These are phyloP conservation scores for Sepioteuthis lessoniana DNA, from an alignment of 2,888 invertebrate genomes.

Conservation along the genomic window DNA sequence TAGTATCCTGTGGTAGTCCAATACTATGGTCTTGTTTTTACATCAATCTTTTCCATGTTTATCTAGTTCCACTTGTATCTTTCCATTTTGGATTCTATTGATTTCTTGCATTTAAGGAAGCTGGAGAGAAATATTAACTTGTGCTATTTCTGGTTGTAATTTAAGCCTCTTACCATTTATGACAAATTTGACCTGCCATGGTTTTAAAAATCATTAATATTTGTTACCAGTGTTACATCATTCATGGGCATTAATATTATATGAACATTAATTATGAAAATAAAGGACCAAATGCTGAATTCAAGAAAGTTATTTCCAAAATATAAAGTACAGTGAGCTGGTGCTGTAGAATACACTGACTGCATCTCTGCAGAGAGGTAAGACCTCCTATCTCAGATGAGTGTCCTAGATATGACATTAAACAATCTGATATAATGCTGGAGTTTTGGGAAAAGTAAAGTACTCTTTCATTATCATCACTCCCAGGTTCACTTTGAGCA, in stretches of 20 bases:
- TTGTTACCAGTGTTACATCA: not conserved
- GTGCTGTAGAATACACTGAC: no score
- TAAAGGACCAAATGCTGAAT: not conserved
- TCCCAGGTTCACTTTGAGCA: no score
- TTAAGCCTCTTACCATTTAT: conserved; percentile 33
- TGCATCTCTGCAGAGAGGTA: no score
- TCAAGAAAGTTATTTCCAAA: not conserved
- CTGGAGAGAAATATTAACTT: not conserved
- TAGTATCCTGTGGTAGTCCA: no score
- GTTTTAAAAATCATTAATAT: not conserved
- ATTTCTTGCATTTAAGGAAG: not conserved
- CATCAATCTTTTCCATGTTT: not conserved
- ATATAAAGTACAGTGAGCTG: no score
- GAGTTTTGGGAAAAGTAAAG: no score
- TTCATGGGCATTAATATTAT: not conserved
- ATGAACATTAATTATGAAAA: not conserved
- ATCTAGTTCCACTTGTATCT: not conserved
- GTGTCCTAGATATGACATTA: no score
- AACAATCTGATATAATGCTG: no score
- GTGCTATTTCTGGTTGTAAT: not conserved
- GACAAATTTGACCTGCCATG: not conserved
- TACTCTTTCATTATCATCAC: no score
- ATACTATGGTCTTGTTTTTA: not conserved
- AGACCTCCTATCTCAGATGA: no score
- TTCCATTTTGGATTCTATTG: conserved; percentile 2